Percentiles rank a stretch among this genome's conserved stretches.
These are phyloP conservation scores for Sphaerodactylus townsendi DNA, from an alignment of 2,113 vertebrate species.

Conservation along the genomic window DNA sequence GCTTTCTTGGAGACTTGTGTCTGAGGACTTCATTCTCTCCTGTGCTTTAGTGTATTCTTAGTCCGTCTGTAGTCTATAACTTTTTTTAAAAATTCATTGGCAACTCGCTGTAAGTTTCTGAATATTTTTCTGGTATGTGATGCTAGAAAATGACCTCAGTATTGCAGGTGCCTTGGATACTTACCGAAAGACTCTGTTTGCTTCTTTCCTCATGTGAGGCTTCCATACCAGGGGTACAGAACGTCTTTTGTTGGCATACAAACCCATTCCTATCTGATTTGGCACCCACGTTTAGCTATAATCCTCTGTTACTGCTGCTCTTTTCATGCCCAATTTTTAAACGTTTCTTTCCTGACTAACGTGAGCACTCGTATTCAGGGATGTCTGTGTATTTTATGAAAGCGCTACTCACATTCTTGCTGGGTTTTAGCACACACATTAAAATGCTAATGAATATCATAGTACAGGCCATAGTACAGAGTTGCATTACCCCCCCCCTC, in stretches of 20 bases:
- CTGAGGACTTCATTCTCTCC: not conserved
- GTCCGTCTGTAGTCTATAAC: not conserved
- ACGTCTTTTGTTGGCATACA: constrained; percentile 5
- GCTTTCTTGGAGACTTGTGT: not conserved
- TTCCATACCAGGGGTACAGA: not conserved
- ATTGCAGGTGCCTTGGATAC: not conserved
- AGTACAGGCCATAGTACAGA: not conserved
- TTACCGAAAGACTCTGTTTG: not conserved
- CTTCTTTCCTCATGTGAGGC: not conserved
- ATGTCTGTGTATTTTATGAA: fast-evolving
- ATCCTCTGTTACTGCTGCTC: not conserved
- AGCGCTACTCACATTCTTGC: not conserved
- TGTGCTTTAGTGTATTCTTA: not conserved
- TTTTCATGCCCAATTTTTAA: not conserved
- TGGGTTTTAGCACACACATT: not conserved
- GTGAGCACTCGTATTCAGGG: not conserved
- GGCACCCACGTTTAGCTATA: not conserved
- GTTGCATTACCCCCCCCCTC: not conserved
- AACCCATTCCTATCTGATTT: not conserved
- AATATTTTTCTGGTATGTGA: not conserved
- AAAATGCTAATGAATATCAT: not conserved
- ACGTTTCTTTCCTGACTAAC: not conserved
- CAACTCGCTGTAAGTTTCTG: not conserved
- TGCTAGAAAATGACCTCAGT: not conserved
- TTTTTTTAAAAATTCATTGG: not conserved